Evolutionary conservation across 2,797 vertebrate genomes (phyloP).

Genomic region (Zalophus californianus): DNA sequence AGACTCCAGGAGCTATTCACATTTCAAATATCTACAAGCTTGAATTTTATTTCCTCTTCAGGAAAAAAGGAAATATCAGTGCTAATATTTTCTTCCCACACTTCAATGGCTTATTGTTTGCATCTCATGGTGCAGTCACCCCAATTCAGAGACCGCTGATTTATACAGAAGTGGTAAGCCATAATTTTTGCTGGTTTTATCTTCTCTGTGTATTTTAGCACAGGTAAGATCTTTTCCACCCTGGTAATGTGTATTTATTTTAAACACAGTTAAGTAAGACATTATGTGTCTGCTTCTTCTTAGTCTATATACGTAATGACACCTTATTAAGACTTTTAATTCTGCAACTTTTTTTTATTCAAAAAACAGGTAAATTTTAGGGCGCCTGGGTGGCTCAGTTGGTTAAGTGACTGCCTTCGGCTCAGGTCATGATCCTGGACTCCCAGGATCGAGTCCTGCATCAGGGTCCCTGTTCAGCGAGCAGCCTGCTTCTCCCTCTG

Average conservation of each 20-base stretch:
- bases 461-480: too few relatives aligned
- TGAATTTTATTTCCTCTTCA: neutral
- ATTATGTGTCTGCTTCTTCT: neutral
- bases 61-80: neutral
- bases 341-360: neutral
- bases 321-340: constrained; percentile 44
- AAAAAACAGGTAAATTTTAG: neutral
- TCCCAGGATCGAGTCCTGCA: too few relatives aligned
- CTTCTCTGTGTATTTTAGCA: constrained; percentile 19
- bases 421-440: too few relatives aligned
- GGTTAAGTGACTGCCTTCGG: too few relatives aligned
- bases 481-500: too few relatives aligned
- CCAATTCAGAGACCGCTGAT: neutral
- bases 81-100: neutral
- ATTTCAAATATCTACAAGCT: neutral
- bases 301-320: neutral
- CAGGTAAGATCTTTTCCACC: neutral
- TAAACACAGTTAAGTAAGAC: constrained; percentile 26
- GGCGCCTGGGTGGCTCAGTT: too few relatives aligned
- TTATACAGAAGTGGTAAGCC: neutral
- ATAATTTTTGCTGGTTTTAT: neutral
- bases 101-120: neutral
- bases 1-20: neutral
- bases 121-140: neutral
- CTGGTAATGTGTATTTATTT: neutral